Evolutionary conservation across 2,797 vertebrate genomes (phyloP).

Genomic region (Psittacula derbiana): DNA sequence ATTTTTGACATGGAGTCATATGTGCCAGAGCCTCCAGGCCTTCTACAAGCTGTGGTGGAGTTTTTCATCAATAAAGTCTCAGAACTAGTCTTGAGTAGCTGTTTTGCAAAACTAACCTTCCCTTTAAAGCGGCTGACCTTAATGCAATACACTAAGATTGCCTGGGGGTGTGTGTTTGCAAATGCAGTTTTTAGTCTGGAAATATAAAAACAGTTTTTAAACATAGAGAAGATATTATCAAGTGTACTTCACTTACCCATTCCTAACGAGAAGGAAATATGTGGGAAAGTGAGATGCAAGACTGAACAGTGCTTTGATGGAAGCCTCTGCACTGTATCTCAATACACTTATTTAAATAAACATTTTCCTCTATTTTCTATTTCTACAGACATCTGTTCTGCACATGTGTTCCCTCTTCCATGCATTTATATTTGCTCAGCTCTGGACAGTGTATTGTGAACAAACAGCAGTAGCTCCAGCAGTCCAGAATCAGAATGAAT

Average conservation of each 20-base stretch:
- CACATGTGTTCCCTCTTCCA: slow-evolving; percentile 99
- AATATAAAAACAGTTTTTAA: not conserved
- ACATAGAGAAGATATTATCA: not conserved
- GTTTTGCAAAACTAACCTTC: not conserved
- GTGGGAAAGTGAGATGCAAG: not conserved
- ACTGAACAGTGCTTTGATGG: not conserved
- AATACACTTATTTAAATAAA: not conserved
- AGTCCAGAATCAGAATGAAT: slow-evolving; percentile 95
- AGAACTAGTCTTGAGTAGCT: not conserved
- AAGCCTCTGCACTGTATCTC: not conserved
- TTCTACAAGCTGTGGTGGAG: not conserved
- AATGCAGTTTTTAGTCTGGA: not conserved
- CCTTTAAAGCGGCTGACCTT: not conserved
- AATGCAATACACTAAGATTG: not conserved
- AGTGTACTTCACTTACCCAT: not conserved
- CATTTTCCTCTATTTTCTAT: not conserved
- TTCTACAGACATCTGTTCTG: slow-evolving; percentile 91
- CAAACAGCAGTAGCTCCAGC: slow-evolving; percentile 90
- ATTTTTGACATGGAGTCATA: not conserved
- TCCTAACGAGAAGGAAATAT: not conserved
- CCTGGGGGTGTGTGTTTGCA: not conserved
- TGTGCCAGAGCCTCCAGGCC: not conserved
- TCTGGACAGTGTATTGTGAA: slow-evolving; percentile 98
- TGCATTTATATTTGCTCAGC: slow-evolving; percentile 98
- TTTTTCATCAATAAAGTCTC: not conserved